A percentile compares a stretch with the other conserved stretches of the same genome.
phyloP scores from a whole-genome alignment of 1,140 invertebrate genomes.

The Harpegnathos saltator region DNA sequence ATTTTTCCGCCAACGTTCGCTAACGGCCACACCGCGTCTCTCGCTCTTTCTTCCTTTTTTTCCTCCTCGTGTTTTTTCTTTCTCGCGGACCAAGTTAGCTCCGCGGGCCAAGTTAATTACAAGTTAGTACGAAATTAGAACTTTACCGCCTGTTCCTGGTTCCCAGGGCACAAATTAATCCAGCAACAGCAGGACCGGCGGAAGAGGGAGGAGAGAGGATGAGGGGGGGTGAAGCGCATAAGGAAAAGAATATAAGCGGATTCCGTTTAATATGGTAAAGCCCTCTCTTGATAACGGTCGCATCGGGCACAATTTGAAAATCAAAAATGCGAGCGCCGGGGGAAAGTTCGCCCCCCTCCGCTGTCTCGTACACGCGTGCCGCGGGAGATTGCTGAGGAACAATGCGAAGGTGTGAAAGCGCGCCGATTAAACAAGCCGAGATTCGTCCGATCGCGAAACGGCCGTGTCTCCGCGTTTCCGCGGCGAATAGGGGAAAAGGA shows the following conservation, averaged over 20 bases:
- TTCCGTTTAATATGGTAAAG: conserved; percentile 52
- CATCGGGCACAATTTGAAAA: conserved; percentile 34
- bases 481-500: too few species aligned
- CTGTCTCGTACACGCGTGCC: background rate
- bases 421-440: conserved; percentile 19
- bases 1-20: conserved; percentile 41
- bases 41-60: conserved; percentile 2
- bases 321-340: conserved; percentile 19
- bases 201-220: conserved; percentile 4
- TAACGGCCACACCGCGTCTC: background rate
- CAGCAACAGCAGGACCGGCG: background rate
- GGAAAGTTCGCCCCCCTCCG: background rate
- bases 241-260: conserved; percentile 39
- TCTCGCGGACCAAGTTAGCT: conserved; percentile 29
- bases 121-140: conserved; percentile 58
- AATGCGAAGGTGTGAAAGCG: conserved; percentile 27
- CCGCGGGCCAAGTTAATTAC: conserved; percentile 52
- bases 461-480: background rate
- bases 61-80: too few species aligned
- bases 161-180: conserved; percentile 47
- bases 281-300: conserved; percentile 5
- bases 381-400: background rate
- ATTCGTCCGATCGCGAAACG: conserved; percentile 17
- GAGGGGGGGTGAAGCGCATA: too few species aligned
- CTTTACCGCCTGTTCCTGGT: conserved; percentile 24